A percentile compares a stretch with the other conserved stretches of the same genome.
These are phyloP conservation scores for Phylloscopus trochiloides DNA, from an alignment of 2,113 vertebrate species.

Conservation along the genomic window DNA sequence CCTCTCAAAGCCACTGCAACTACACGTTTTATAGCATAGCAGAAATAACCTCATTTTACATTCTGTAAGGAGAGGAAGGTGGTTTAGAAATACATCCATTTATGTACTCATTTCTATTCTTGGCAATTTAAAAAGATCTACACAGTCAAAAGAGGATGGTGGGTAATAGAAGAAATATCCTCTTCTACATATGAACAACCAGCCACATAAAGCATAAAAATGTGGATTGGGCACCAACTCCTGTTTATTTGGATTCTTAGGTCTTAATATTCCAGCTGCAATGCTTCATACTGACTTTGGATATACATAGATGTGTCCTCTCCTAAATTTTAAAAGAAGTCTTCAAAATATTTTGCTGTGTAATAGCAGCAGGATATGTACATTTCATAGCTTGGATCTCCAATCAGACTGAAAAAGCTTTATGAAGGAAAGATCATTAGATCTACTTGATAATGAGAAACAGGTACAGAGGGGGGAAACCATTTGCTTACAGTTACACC, in stretches of 20 bases:
- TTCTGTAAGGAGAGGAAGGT: conserved; percentile 33
- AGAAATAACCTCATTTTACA: conserved; percentile 38
- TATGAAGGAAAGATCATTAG: not conserved
- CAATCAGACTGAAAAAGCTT: not conserved
- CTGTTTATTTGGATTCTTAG: not conserved
- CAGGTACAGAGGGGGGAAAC: not conserved
- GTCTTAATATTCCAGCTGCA: not conserved
- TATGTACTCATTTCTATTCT: conserved; percentile 17
- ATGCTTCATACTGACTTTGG: not conserved
- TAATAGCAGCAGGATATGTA: not conserved
- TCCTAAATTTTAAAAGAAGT: not conserved
- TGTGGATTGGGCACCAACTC: not conserved
- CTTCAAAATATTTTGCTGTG: not conserved
- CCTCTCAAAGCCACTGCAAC: not conserved
- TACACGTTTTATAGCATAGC: not conserved
- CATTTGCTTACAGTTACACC: not conserved
- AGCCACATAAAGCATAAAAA: not conserved
- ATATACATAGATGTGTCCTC: not conserved
- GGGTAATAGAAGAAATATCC: conserved; percentile 16
- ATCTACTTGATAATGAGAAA: not conserved
- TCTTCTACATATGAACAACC: not conserved
- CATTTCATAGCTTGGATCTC: not conserved
- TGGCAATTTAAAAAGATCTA: conserved; percentile 28
- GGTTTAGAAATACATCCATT: conserved; percentile 46
- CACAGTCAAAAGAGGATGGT: not conserved